These are phyloP conservation scores for Actenoides hombroni DNA, from an alignment of 2,113 vertebrate species.

Conservation along the genomic window DNA sequence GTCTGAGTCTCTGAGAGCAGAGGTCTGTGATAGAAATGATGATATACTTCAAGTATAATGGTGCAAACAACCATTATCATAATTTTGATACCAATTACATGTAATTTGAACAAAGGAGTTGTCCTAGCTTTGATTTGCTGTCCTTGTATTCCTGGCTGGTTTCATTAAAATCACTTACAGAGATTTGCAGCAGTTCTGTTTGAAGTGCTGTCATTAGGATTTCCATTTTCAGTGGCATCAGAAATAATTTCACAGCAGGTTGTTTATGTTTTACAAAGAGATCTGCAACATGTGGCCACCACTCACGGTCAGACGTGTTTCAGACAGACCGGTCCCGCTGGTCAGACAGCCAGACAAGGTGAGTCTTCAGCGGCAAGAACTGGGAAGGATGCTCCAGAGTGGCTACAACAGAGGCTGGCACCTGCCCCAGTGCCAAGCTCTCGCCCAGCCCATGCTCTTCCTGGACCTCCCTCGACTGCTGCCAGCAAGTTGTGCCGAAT, in stretches of 20 bases:
- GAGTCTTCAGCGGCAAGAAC: fast-evolving
- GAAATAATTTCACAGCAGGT: neutral
- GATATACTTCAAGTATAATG: neutral
- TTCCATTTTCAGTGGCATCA: neutral
- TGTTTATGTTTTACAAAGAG: neutral
- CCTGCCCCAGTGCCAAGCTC: neutral
- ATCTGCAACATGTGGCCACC: neutral
- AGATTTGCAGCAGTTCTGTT: slow-evolving; percentile 30
- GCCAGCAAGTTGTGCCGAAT: fast-evolving
- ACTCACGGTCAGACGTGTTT: fast-evolving
- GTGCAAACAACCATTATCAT: slow-evolving; percentile 1
- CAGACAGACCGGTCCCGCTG: neutral
- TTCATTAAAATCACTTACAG: slow-evolving; percentile 32
- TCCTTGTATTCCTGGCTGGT: slow-evolving; percentile 26
- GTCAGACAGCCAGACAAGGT: fast-evolving
- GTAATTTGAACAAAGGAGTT: slow-evolving; percentile 45
- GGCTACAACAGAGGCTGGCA: neutral
- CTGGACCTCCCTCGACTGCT: neutral
- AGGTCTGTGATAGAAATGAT: neutral
- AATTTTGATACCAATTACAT: slow-evolving; percentile 2
- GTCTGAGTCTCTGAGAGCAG: neutral
- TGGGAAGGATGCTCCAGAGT: neutral
- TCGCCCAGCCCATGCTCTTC: neutral
- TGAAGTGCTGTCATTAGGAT: slow-evolving; percentile 19
- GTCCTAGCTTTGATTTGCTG: slow-evolving; percentile 44